Evolutionary conservation across 2,797 vertebrate genomes (phyloP).

Genomic region (Synaphobranchus kaupii): DNA sequence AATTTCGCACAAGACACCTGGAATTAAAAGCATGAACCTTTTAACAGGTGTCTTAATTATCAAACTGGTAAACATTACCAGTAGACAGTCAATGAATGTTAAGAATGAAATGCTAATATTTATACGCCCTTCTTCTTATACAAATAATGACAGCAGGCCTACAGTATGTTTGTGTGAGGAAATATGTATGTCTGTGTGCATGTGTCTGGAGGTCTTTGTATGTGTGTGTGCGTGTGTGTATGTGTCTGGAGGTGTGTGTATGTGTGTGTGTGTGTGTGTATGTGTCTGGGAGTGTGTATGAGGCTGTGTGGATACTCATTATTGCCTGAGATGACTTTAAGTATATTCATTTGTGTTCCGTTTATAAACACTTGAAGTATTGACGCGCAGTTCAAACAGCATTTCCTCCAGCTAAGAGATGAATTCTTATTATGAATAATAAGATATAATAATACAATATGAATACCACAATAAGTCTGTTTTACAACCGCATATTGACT

Average conservation of each 20-base stretch:
- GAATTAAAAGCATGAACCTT: background rate
- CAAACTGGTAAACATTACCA: background rate
- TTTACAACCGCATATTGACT: conserved; percentile 14
- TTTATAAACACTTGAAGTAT: background rate
- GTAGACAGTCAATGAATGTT: background rate
- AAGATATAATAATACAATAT: conserved; percentile 8
- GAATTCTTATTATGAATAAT: background rate
- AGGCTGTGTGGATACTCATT: background rate
- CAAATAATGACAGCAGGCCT: background rate
- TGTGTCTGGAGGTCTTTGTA: background rate
- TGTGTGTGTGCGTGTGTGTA: background rate
- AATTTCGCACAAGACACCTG: background rate
- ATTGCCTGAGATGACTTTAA: background rate
- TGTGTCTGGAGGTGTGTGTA: background rate
- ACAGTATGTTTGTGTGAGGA: background rate
- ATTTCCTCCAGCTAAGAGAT: background rate
- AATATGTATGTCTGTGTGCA: background rate
- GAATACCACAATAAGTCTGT: conserved; percentile 18
- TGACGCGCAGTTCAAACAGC: background rate
- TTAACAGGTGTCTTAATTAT: background rate
- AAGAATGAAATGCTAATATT: background rate
- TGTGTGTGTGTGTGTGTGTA: background rate
- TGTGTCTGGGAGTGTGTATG: background rate
- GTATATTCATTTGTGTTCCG: background rate
- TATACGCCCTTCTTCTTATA: background rate